Evolutionary conservation across 1,140 invertebrate species (phyloP).

Genomic region (Copidosoma floridanum): DNA sequence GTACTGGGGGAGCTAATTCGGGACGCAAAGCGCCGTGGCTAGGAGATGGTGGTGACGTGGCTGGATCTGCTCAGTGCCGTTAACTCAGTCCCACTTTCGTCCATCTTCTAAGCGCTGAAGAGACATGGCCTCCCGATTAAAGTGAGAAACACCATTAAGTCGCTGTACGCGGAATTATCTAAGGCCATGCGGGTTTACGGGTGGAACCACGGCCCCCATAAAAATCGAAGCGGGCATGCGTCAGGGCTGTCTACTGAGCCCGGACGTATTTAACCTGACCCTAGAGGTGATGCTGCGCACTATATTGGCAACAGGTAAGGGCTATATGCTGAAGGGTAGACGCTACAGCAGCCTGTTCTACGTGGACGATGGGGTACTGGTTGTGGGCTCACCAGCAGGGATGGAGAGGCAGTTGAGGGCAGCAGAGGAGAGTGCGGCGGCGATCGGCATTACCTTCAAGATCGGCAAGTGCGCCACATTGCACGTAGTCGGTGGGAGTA

Average conservation of each 20-base stretch:
- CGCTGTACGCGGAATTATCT: slow-evolving; percentile 5
- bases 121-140: slow-evolving; percentile 3
- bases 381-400: slow-evolving; percentile 2
- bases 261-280: slow-evolving; percentile 17
- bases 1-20: slow-evolving; percentile 34
- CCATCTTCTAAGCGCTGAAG: slow-evolving; percentile 25
- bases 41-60: slow-evolving; percentile 36
- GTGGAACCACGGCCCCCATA: slow-evolving; percentile 3
- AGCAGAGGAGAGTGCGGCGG: neutral
- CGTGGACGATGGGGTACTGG: slow-evolving; percentile 31
- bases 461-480: neutral
- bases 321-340: neutral
- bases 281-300: slow-evolving; percentile 1
- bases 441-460: slow-evolving; percentile 24
- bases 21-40: slow-evolving; percentile 12
- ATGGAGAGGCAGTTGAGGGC: slow-evolving; percentile 14
- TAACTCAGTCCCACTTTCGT: slow-evolving; percentile 39
- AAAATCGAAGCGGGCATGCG: slow-evolving; percentile 23
- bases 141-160: slow-evolving; percentile 29
- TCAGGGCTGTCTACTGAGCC: slow-evolving; percentile 23
- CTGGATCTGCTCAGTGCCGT: slow-evolving; percentile 43
- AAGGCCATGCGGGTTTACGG: neutral
- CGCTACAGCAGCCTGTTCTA: neutral
- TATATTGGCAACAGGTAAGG: neutral
- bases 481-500: neutral